Base-by-base conservation (phyloP, 2,113 vertebrate species). In the Chionodraco myersi region DNA sequence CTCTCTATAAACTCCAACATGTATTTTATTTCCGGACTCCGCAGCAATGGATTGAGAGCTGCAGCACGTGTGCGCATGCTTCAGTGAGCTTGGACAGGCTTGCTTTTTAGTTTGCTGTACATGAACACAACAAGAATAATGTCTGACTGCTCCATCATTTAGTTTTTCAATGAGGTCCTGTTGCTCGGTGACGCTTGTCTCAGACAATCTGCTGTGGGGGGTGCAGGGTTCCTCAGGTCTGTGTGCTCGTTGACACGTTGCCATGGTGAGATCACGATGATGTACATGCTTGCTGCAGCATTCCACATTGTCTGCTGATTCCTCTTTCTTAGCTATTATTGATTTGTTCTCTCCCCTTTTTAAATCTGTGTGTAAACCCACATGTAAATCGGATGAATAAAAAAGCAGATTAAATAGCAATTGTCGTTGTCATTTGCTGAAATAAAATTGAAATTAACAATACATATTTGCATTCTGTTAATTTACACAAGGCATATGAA, bases 371-470 rank as follows among this genome's bases (percentile, higher is more conserved):
- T 93, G 90, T 91, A 91, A 92, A 92, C 84, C 73, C 86, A 88
- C 89, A 86, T 94, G 93, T 94, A 92, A 94, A 92, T 94, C 91
- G 80, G 81, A 89, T 83, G 61, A 77, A 72, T 60, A 76, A 77
- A 79, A 83, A 87, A 88, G 52, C 77, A 70, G 69, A 90, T 84
- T 71, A 86, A 90, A 84, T 87, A 83, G 73, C 73, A 88, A 82
- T 90, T 91, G 81, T 89, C 75, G 73, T 86, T 88, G 88, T 91
- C 92, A 91, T 92, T 94, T 94, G 89, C 86, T 90, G 89, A 94
- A 94, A 94, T 94, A 94, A 94, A 94, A 71, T 51, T 41, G 45
- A 87, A 81, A 84, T 89, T 93, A 94, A 93, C 86, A 87, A 82
- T 83, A 80, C 57, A 44, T 52, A 45, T 58, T 75, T 88, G 69